phyloP scores from a whole-genome alignment of 2,888 invertebrate species.

The Serrognathus titanus region DNA sequence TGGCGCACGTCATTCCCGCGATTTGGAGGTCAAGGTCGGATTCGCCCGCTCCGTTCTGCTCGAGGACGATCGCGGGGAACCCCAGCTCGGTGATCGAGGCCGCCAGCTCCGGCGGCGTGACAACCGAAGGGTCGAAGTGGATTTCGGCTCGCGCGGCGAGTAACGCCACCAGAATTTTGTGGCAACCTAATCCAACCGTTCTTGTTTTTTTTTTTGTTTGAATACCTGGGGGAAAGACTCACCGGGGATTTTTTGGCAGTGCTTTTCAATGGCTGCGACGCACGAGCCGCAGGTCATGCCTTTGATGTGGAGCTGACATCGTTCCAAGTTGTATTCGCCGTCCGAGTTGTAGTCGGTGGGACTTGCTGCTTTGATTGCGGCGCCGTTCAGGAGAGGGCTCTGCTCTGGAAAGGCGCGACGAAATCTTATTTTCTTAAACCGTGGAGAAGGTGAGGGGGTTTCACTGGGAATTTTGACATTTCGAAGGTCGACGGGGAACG shows the following conservation, averaged over 20 bases:
- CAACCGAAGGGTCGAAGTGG: constrained; percentile 72
- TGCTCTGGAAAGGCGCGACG: background rate
- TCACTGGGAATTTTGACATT: too few species aligned
- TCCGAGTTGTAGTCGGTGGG: constrained; percentile 6
- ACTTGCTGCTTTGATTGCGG: constrained; percentile 6
- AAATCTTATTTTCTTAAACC: too few species aligned
- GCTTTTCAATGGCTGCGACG: constrained; percentile 93
- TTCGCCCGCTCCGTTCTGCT: constrained; percentile 68
- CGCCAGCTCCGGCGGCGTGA: constrained; percentile 78
- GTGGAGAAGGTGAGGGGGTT: too few species aligned
- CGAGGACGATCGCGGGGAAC: constrained; percentile 75
- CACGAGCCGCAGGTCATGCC: constrained; percentile 98
- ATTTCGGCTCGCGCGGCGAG: constrained; percentile 96
- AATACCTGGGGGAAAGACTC: constrained; percentile 23
- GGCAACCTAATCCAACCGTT: constrained; percentile 61
- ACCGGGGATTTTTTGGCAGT: constrained; percentile 77
- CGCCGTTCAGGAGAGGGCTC: constrained; percentile 9
- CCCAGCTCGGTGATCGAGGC: constrained; percentile 83
- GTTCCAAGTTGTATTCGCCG: constrained; percentile 38
- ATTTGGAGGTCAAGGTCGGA: constrained; percentile 77
- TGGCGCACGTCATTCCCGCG: constrained; percentile 91
- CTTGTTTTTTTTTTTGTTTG: background rate
- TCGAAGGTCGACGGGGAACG: too few species aligned
- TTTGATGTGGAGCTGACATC: constrained; percentile 70
- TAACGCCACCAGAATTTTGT: constrained; percentile 84